Evolutionary conservation across 2,797 vertebrate genomes (phyloP), one percentile per base, ranked within the genome.

Genomic region (Alauda arvensis): DNA sequence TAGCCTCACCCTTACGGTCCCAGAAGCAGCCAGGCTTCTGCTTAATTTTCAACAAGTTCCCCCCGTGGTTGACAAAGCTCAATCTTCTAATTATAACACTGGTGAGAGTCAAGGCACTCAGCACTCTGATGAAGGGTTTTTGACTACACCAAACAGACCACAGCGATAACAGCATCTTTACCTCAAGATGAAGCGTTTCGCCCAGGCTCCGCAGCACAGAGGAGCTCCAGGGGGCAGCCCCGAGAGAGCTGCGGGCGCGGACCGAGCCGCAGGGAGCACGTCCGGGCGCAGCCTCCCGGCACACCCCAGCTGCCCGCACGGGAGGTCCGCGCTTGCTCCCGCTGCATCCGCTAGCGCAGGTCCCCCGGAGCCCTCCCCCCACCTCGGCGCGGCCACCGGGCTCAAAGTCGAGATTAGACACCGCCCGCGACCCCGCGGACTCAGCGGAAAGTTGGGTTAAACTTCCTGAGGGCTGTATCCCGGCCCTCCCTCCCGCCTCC

Each of bases 381-480:
- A 63, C 77, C 79, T 74, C 85, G 7, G 18, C 34, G 9, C n/a
- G 14, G 40, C 62, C n/a, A 31, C 61, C 39, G 8, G 34, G 68
- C 83, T 75, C 86, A 33, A 67, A 88, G 84, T 9, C 46, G 46
- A 82, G 34, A 52, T 56, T 15, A 28, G 68, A 53, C 87, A 42
- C 71, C 69, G 45, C 62, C 77, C 77, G 61, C 72, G 3, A 20
- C 63, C 33, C 48, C 56, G 86, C 84, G 13, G 24, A 19, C 78
- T 76, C 89, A 46, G 89, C 85, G 82, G 85, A 87, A 94, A 94
- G 91, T 76, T 66, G 76, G 60, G 82, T 61, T 72, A 77, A 84
- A 90, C 90, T 93, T 93, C 93, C 93, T 92, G 83, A 83, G 60
- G n/a, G 68, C 83, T 8, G 59, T 3, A 19, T 57, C 18, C 37